Base-by-base conservation (phyloP, 2,113 vertebrate genomes). In the Platycercus adscitus region DNA sequence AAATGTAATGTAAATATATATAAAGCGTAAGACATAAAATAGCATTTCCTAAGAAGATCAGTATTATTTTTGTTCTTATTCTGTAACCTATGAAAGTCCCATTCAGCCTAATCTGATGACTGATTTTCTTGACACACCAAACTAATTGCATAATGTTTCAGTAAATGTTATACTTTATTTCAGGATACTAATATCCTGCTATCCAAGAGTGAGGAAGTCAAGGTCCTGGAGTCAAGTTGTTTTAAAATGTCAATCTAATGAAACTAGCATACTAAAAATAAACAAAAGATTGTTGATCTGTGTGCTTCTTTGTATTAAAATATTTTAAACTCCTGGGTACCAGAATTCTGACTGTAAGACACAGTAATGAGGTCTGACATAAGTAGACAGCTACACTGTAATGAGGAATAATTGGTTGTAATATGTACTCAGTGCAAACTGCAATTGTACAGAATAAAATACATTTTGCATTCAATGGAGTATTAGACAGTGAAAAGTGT, bases 351-450 rank as follows among this genome's bases (percentile, higher is more conserved):
- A 77, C 72, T 88, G 49, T 69, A 87, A 92, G 60, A 50, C 39
- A 55, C 52, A 53, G 35, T 95, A 96, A 95, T 95, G 82, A 95
- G 88, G 39, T 83, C 77, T 95, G 92, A 93, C 66, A 86, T 72
- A 82, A 95, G 49, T 47, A 96, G 93, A 94, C 88, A 95, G 53
- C 73, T 86, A 81, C 83, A 87, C 4, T 81, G 58, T 96, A 93
- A 95, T 94, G 86, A 93, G 91, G 41, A 95, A 94, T 97, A 97
- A 96, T 94, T 96, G 91, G 35, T 37, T 93, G 41, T 77, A 96
- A 96, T 95, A 91, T 29, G 26, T 47, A 78, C 56, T 94, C 89
- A 63, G 60, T 86, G 64, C 43, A 90, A 94, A 77, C 44, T 44
- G 13, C 58, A 94, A 37, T 66, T 87, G 44, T 69, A 76, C 47